These are phyloP conservation scores for Quadroppia sp. DNA, from an alignment of 2,888 invertebrate genomes.

Conservation along the genomic window DNA sequence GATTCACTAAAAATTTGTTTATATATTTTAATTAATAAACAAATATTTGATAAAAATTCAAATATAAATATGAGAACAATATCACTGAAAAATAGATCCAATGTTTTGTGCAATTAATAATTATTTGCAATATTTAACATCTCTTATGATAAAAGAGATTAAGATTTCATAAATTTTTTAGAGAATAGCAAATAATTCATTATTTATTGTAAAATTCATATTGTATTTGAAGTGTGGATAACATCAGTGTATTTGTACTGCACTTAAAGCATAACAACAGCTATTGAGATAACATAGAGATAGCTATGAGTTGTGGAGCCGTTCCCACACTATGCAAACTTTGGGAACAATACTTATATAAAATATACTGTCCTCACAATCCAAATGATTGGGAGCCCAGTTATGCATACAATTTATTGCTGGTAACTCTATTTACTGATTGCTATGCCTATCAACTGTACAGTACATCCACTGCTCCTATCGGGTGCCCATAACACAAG, in stretches of 20 bases:
- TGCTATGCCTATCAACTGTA: conserved; percentile 19
- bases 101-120: no score
- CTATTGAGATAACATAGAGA: background rate
- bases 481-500: background rate
- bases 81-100: no score
- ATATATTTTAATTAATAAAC: no score
- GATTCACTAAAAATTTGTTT: no score
- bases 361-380: conserved; percentile 5
- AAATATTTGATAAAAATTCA: no score
- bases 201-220: no score
- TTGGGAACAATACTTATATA: conserved; percentile 19
- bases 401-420: conserved; percentile 31
- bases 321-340: conserved; percentile 3
- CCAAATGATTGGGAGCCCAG: conserved; percentile 22
- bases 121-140: background rate
- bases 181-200: no score
- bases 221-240: background rate
- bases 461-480: background rate
- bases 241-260: background rate
- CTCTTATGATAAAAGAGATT: background rate
- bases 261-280: background rate
- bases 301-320: background rate
- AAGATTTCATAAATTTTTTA: background rate
- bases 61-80: no score
- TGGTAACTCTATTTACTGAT: conserved; percentile 30